These are phyloP conservation scores for Drosophila sturtevanti DNA, from an alignment of 1,140 invertebrate species.

Conservation along the genomic window DNA sequence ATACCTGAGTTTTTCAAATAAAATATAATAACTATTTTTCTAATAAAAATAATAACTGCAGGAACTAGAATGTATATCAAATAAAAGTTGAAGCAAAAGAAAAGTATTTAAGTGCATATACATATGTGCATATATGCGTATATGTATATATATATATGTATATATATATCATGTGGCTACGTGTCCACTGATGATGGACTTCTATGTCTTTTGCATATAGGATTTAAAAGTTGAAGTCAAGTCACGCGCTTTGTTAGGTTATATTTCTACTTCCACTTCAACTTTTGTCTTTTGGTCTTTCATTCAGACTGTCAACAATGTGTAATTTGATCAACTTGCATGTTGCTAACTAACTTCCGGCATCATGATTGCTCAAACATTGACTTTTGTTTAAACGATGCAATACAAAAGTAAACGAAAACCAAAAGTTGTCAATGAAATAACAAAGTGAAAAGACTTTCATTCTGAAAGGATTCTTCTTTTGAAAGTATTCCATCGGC, in stretches of 20 bases:
- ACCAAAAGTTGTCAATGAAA: neutral
- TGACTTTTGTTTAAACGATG: neutral
- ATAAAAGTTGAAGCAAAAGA: too few relatives aligned
- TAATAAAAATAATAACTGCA: too few relatives aligned
- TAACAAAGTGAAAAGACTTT: neutral
- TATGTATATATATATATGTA: neutral
- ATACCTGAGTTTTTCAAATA: too few relatives aligned
- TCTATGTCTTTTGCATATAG: constrained; percentile 41
- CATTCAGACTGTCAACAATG: constrained; percentile 44
- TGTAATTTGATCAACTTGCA: constrained; percentile 48
- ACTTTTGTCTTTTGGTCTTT: constrained; percentile 32
- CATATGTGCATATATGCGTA: neutral
- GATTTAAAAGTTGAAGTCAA: constrained; percentile 28
- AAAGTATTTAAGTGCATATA: constrained; percentile 15
- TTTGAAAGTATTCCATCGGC: neutral
- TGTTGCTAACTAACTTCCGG: constrained; percentile 51
- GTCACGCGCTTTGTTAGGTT: constrained; percentile 31
- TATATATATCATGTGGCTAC: constrained; percentile 1
- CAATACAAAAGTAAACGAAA: neutral
- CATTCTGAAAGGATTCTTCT: too few relatives aligned
- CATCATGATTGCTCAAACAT: constrained; percentile 36
- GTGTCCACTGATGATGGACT: constrained; percentile 28
- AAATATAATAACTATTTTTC: too few relatives aligned
- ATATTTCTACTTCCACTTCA: neutral
- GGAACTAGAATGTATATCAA: too few relatives aligned